phyloP scores from a whole-genome alignment of 2,113 vertebrate genomes.

The Haemorhous mexicanus region DNA sequence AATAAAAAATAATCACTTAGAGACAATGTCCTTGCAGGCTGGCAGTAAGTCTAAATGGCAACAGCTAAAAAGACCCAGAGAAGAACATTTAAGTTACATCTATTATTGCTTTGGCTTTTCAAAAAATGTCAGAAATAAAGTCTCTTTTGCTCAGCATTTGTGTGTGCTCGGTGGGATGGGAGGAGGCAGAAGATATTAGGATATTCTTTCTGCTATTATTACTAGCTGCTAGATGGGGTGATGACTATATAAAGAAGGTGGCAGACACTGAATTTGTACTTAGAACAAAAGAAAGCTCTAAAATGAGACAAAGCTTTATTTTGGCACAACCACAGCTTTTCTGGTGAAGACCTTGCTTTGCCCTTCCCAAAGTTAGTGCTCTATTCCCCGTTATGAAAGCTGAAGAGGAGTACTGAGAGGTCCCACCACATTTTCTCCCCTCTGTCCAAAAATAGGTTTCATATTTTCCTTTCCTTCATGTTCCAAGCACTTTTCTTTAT shows the following conservation, averaged over 20 bases:
- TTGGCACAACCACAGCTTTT: background rate
- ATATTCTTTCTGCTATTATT: background rate
- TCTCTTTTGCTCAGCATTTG: background rate
- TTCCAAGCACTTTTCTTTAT: background rate
- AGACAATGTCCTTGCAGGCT: constrained; percentile 29
- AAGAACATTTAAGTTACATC: constrained; percentile 23
- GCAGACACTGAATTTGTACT: background rate
- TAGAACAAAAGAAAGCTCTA: constrained; percentile 1
- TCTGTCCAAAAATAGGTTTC: background rate
- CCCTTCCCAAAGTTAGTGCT: background rate
- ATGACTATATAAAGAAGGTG: background rate
- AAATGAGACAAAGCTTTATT: constrained; percentile 5
- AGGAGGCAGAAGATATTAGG: background rate
- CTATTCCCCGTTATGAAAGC: background rate
- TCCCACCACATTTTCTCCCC: background rate
- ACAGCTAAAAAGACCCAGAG: constrained; percentile 7
- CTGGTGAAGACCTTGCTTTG: background rate
- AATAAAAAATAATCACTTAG: constrained; percentile 65
- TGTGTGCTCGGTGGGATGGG: background rate
- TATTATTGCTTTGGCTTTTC: constrained; percentile 29
- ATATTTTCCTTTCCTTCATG: background rate
- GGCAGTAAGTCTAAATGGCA: constrained; percentile 44
- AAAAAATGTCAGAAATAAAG: background rate
- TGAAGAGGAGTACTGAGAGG: background rate
- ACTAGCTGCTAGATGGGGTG: background rate